Evolutionary conservation across 2,888 invertebrate genomes (phyloP), one percentile per base, ranked within the genome.

Genomic region (Ethmia dodecea): DNA sequence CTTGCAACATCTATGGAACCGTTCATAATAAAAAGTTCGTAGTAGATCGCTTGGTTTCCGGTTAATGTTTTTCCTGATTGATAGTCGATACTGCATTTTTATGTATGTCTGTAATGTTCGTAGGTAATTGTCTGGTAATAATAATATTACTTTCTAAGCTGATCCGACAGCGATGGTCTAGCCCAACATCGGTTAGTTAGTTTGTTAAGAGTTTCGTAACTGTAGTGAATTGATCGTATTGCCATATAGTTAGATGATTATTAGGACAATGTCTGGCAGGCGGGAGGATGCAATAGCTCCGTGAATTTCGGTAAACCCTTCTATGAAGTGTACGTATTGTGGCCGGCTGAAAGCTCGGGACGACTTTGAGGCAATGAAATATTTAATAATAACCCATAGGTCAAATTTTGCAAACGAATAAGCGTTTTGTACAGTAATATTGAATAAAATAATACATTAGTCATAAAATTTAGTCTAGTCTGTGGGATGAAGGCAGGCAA

Each of bases 391-490:
- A 52, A 63, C 57, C 64, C 60, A 65, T 80, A 81, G 77, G 70
- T 68, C 71, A 83, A 83, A 80, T 76, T 75, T 77, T 77, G 77
- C 67, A 70, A 67, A 62, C 62, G 68, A 64, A 49, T 74, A 78
- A 76, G 72, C 76, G 75, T 81, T 83, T 83, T 84, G 84, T 84
- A 86, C 84, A 84, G 83, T 78, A 58, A 76, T 71, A 68, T 70
- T 60, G 67, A 71, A 60, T 71, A 73, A 69, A 60, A 60, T 67
- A 64, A 45, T 47, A 41, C 33, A 38, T 41, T 73, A 75, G 70
- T 72, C 60, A 64, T 76, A 70, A 71, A 75, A 62, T 56, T 60
- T 79, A 79, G 68, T 66, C 55, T 77, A 77, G 73, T n/a, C n/a
- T n/a, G n/a, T 62, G 40, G 64, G 74, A 69, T 66, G 60, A 56